Percentiles rank a stretch among this genome's conserved stretches.
These are phyloP conservation scores for Balearica regulorum DNA, from an alignment of 2,797 vertebrate genomes.

Conservation along the genomic window DNA sequence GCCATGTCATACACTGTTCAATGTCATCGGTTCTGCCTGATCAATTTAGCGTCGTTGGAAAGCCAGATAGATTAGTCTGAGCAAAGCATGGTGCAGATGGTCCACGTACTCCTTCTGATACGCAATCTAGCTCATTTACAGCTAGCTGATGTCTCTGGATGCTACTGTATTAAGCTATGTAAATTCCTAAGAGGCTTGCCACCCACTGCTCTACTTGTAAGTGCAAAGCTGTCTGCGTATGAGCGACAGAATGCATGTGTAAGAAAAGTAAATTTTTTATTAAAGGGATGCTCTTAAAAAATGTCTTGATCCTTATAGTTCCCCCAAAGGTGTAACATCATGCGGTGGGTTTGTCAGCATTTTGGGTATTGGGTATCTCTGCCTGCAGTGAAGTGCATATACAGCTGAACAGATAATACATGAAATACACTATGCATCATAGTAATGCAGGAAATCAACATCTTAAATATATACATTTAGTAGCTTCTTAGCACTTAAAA, in stretches of 20 bases:
- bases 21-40: neutral
- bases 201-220: neutral
- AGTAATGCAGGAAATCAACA: neutral
- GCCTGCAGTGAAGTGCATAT: neutral
- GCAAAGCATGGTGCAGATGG: neutral
- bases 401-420: neutral
- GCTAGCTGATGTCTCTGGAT: neutral
- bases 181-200: neutral
- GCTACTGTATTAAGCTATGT: neutral
- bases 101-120: neutral
- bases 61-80: neutral
- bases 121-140: neutral
- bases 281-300: neutral
- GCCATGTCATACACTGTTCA: fast-evolving
- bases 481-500: neutral
- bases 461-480: neutral
- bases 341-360: neutral
- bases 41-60: neutral
- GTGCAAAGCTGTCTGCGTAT: neutral
- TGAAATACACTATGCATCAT: neutral
- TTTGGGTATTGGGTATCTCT: neutral
- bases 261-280: neutral
- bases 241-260: neutral
- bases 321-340: neutral
- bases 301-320: neutral